Base-by-base conservation (phyloP, 2,888 invertebrate species). In the Calameuta idolon region DNA sequence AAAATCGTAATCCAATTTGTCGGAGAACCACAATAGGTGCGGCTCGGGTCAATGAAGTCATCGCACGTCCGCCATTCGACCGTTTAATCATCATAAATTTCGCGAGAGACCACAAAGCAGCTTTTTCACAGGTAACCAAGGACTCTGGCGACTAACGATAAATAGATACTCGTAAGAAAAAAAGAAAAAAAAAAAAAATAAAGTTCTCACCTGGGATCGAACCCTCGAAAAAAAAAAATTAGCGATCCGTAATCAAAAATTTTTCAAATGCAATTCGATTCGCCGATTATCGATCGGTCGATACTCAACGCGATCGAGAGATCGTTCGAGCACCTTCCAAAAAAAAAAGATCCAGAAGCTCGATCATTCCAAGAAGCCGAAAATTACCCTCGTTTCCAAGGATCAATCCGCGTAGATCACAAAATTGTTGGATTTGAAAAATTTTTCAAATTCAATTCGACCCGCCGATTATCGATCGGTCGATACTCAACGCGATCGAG, bases 81-180 rank as follows among this genome's bases (percentile, higher is more conserved):
- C 77, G 88, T 90, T 90, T 90, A 91, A 91, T 91, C 90, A 91
- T 90, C 91, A 91, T 91, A 91, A 91, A 91, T 90, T 90, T 89
- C 83, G 85, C 86, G 85, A 85, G 87, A 88, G 90, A 90, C 91
- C 90, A 85, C 91, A 90, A 88, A 88, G 86, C 85, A 80, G 83
- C 86, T 85, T 84, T 85, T 81, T 79, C 81, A 40, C 40, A 40
- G 15, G 2, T 40, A 40, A 15, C 40, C 40, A 40, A 40, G 40
- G 40, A 40, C 40, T 15, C 5, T 1, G 15, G 40, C 15, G 40
- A 40, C 40, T 40, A 40, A 40, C 40, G 40, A 40, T 40, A 40
- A 40, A 15, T 15, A 40, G 40, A 40, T 40, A 40, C 15, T 4
- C 1, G 40, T 40, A 15, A 40, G 15, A 15, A 40, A 37, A 37